Percentiles rank a stretch among this genome's conserved stretches.
These are phyloP conservation scores for Idaea straminata DNA, from an alignment of 2,888 invertebrate genomes.

Conservation along the genomic window DNA sequence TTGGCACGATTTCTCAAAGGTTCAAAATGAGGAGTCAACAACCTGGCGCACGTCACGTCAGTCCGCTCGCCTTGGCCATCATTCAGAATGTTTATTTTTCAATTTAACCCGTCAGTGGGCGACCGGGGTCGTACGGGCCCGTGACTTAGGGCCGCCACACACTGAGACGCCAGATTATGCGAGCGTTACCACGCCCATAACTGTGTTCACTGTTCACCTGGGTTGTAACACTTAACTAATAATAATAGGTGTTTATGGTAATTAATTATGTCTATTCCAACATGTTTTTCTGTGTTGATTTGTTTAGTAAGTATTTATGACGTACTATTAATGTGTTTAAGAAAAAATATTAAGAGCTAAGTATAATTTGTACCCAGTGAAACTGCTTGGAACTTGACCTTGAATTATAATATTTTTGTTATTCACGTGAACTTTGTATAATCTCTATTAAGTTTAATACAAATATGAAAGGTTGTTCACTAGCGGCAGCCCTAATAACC, in stretches of 20 bases:
- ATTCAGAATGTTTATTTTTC: slow-evolving; percentile 77
- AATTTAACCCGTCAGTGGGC: slow-evolving; percentile 71
- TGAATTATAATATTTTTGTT: too few species aligned
- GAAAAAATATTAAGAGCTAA: too few species aligned
- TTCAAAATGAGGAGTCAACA: slow-evolving; percentile 49
- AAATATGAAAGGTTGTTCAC: neutral
- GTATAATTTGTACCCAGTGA: too few species aligned
- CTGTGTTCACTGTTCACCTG: neutral
- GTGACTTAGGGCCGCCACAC: slow-evolving; percentile 78
- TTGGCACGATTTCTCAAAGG: slow-evolving; percentile 21
- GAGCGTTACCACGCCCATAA: slow-evolving; percentile 33
- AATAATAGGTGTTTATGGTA: neutral
- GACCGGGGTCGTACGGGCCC: slow-evolving; percentile 37
- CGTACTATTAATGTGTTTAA: too few species aligned
- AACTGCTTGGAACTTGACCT: too few species aligned
- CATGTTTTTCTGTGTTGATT: slow-evolving; percentile 4
- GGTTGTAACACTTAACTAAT: neutral
- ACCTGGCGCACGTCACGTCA: slow-evolving; percentile 46
- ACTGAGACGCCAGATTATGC: slow-evolving; percentile 71
- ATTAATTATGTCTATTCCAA: neutral
- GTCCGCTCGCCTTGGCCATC: slow-evolving; percentile 52
- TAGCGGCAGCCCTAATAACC: slow-evolving; percentile 36
- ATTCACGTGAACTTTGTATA: too few species aligned
- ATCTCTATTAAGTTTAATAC: slow-evolving; percentile 2
- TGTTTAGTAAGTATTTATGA: neutral